Conservation (phyloP, 2,113 vertebrate genomes). For the Dipodomys spectabilis region DNA sequence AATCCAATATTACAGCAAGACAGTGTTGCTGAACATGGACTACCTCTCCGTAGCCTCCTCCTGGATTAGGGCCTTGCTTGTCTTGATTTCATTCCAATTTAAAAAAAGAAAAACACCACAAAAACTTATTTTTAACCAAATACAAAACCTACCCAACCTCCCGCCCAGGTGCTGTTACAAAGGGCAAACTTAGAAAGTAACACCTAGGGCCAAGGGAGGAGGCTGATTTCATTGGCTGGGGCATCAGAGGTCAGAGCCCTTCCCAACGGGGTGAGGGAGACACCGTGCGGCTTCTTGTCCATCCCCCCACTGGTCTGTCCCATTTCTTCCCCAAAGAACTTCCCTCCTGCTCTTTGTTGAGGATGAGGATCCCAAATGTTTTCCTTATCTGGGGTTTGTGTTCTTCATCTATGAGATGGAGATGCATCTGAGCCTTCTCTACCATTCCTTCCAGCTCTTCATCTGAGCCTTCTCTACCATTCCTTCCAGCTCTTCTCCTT, state of each 20-base stretch:
- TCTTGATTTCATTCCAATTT: background rate
- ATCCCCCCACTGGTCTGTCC: background rate
- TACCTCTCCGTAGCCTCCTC: background rate
- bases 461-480: background rate
- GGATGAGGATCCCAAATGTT: background rate
- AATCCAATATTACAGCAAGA: too few relatives aligned
- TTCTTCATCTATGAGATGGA: slow-evolving; percentile 20
- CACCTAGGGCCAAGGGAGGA: too few relatives aligned
- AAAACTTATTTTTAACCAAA: background rate
- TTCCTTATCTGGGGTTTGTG: background rate
- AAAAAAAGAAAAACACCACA: background rate
- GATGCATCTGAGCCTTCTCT: background rate
- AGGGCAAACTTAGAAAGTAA: background rate
- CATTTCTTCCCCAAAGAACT: background rate
- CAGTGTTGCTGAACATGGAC: background rate
- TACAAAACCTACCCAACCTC: background rate
- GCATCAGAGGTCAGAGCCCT: background rate
- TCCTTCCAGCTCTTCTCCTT: slow-evolving; percentile 18
- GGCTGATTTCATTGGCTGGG: background rate
- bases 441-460: background rate
- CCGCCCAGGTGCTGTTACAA: background rate
- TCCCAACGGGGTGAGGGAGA: background rate
- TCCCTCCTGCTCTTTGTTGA: background rate
- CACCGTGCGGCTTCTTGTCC: background rate
- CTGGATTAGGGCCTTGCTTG: background rate